Percentiles rank a stretch among this genome's conserved stretches.
These are phyloP conservation scores for Mormyrus proboscirostris DNA, from an alignment of 2,797 vertebrate species.

Conservation along the genomic window DNA sequence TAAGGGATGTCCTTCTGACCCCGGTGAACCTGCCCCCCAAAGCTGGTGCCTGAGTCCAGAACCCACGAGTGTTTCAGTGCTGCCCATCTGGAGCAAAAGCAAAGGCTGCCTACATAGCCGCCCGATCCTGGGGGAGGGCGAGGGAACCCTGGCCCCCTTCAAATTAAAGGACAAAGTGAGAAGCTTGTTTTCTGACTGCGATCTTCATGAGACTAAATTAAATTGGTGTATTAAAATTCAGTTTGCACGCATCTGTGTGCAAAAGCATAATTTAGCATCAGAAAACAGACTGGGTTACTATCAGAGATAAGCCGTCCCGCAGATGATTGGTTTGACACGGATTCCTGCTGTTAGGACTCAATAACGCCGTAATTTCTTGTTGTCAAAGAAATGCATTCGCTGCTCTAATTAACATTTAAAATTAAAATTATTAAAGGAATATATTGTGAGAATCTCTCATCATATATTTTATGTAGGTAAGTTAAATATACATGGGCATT, in stretches of 20 bases:
- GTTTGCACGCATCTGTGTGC: neutral
- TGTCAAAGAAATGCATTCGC: neutral
- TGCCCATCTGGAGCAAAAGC: neutral
- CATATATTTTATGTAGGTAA: neutral
- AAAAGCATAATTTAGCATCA: neutral
- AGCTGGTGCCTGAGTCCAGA: neutral
- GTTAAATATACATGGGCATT: neutral
- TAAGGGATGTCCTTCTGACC: conserved; percentile 31
- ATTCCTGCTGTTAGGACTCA: neutral
- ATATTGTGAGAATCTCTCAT: neutral
- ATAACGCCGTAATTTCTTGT: neutral
- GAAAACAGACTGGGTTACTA: neutral
- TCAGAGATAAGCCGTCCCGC: neutral
- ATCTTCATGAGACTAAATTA: neutral
- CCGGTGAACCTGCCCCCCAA: neutral
- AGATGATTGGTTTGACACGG: neutral
- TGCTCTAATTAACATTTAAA: neutral
- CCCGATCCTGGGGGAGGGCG: neutral
- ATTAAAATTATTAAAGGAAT: neutral
- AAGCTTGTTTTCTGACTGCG: neutral
- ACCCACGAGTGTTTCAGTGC: neutral
- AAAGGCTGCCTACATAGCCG: neutral
- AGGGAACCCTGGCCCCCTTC: neutral
- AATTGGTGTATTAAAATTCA: neutral
- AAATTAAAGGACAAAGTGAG: neutral